A percentile compares a stretch with the other conserved stretches of the same genome.
Evolutionary conservation across 2,113 vertebrate genomes (phyloP).

Genomic region (Cyprinodon brontotheroides): DNA sequence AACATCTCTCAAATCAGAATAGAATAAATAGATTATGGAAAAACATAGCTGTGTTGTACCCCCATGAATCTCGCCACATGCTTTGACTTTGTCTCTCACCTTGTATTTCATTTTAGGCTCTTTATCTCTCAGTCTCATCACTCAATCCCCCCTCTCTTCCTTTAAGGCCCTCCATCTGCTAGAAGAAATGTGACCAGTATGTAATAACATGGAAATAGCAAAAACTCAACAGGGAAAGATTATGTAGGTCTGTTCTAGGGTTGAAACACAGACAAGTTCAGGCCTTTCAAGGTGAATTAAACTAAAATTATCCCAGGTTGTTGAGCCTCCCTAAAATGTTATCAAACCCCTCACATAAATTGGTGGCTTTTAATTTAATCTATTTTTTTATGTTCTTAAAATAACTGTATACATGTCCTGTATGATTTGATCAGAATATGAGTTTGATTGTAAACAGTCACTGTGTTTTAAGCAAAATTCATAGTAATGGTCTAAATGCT

Average conservation of each 20-base stretch:
- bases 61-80: conserved; percentile 17
- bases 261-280: conserved; percentile 7
- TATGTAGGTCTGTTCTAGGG: conserved; percentile 19
- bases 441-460: too few relatives aligned
- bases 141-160: conserved; percentile 9
- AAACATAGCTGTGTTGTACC: background rate
- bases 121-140: conserved; percentile 26
- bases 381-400: too few relatives aligned
- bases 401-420: too few relatives aligned
- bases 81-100: conserved; percentile 29
- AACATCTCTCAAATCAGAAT: conserved; percentile 16
- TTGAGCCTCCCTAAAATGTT: background rate
- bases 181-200: conserved; percentile 24
- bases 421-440: too few relatives aligned
- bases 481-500: too few relatives aligned
- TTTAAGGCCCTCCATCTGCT: conserved; percentile 17
- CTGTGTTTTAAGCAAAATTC: too few relatives aligned
- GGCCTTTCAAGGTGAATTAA: background rate
- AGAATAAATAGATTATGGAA: conserved; percentile 4
- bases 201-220: conserved; percentile 26
- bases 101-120: conserved; percentile 29
- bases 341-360: too few relatives aligned
- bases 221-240: conserved; percentile 12
- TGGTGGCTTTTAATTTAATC: too few relatives aligned
- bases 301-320: background rate